Evolutionary conservation across 2,888 invertebrate species (phyloP), one percentile per base, ranked within the genome.

Genomic region (Epinotia demarniana): DNA sequence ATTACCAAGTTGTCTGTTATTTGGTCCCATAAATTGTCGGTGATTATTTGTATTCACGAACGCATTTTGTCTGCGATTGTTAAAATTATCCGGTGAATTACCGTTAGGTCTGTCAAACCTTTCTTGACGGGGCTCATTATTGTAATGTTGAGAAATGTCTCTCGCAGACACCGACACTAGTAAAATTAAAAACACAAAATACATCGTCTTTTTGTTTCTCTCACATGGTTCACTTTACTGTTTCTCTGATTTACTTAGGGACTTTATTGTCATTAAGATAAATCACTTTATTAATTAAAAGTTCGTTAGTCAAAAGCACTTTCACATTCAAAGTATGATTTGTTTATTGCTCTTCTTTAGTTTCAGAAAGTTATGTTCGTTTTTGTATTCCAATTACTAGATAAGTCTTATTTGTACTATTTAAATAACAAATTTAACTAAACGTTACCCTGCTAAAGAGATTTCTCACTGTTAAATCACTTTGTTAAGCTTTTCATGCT

Each of bases 151-250:
- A 16, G 60, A 66, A 9, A 71, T 13, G 16, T 66, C 75, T 53
- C 70, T 70, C 6, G 53, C 75, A 70, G 39, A 66, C 19, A 58
- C 60, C 27, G 58, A 43, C 12, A 63, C 66, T 12, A 75, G 18
- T 13, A 70, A 8, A 23, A 70, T n/a, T 18, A 66, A 23, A 61
- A 71, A 53, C 23, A 75, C 70, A 58, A 60, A 66, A 58, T 55
- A 43, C 75, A 75, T 73, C 18, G 43, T 55, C 57, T 18, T 58
- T 27, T 18, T 46, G 18, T 19, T 39, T 49, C n/a, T 60, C 12
- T 57, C 49, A 69, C 69, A 74, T 68, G n/a, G 13, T 67, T 53
- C 53, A 27, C 13, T 13, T n/a, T 33, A 46, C 9, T 60, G 1
- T 63, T 12, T 13, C 23, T n/a, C 3, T 68, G 2, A 57, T 9